A percentile compares a stretch with the other conserved stretches of the same genome.
These are phyloP conservation scores for Eupithecia vulgata DNA, from an alignment of 2,888 invertebrate genomes.

Conservation along the genomic window DNA sequence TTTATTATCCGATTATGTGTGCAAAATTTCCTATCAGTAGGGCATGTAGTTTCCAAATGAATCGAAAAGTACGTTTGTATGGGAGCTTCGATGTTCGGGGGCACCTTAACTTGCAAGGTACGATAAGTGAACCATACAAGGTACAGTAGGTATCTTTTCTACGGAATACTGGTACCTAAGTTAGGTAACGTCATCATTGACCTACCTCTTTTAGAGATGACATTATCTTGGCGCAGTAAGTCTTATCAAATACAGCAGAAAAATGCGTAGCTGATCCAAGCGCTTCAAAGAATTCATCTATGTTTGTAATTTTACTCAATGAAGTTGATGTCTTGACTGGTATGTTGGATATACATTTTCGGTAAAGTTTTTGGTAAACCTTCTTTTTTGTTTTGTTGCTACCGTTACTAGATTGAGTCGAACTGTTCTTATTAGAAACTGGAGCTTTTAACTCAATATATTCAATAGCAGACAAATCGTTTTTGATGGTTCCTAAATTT, in stretches of 20 bases:
- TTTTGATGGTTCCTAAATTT: slow-evolving; percentile 4
- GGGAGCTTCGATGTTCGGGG: no score
- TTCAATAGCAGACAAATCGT: slow-evolving; percentile 28
- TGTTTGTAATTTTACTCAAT: slow-evolving; percentile 61
- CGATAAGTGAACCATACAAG: no score
- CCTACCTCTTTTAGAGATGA: slow-evolving; percentile 64
- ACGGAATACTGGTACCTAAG: background rate
- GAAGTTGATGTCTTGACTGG: slow-evolving; percentile 51
- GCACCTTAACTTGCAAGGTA: no score
- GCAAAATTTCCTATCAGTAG: no score
- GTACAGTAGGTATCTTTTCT: background rate
- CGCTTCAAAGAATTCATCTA: slow-evolving; percentile 71
- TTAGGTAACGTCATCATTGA: background rate
- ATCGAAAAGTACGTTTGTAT: no score
- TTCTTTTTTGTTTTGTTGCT: slow-evolving; percentile 45
- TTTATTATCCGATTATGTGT: no score
- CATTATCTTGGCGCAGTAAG: slow-evolving; percentile 60
- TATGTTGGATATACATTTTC: slow-evolving; percentile 64
- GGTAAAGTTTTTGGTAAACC: slow-evolving; percentile 59
- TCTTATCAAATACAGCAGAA: slow-evolving; percentile 61
- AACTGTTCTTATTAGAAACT: slow-evolving; percentile 7
- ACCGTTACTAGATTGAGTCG: background rate
- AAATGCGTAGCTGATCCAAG: slow-evolving; percentile 63
- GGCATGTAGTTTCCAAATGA: no score
- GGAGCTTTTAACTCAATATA: slow-evolving; percentile 13